Conservation (phyloP, 2,888 invertebrate species). For the Parnassius orleans region DNA sequence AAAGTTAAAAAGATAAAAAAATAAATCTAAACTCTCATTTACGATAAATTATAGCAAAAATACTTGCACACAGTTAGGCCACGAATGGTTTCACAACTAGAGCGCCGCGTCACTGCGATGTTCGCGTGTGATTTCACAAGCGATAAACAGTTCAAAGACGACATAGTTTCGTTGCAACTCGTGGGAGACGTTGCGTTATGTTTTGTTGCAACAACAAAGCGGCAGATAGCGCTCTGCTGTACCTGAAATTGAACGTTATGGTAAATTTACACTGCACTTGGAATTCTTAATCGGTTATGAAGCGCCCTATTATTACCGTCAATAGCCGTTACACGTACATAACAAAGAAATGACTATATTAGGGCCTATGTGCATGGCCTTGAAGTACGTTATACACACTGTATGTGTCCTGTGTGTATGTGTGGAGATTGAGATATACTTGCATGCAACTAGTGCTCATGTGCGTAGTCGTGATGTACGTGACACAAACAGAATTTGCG, state of each 20-base stretch:
- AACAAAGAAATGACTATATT: no score
- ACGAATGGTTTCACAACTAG: slow-evolving; percentile 33
- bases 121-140: slow-evolving; percentile 2
- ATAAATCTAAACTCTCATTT: slow-evolving; percentile 65
- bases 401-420: no score
- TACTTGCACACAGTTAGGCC: slow-evolving; percentile 63
- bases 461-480: no score
- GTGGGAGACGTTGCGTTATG: neutral
- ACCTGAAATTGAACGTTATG: slow-evolving; percentile 1
- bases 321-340: no score
- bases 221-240: slow-evolving; percentile 5
- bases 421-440: no score
- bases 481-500: no score
- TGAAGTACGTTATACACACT: no score
- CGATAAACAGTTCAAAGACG: slow-evolving; percentile 3
- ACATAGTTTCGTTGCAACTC: neutral
- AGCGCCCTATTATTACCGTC: no score
- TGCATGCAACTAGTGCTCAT: no score
- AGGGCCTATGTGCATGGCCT: no score
- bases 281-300: no score
- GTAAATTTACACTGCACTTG: no score
- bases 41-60: slow-evolving; percentile 78
- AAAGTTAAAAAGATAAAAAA: slow-evolving; percentile 52
- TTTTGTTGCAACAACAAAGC: slow-evolving; percentile 10
- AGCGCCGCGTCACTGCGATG: slow-evolving; percentile 6